A percentile compares a stretch with the other conserved stretches of the same genome.
These are phyloP conservation scores for Notocelia uddmanniana DNA, from an alignment of 2,888 invertebrate species.

Conservation along the genomic window DNA sequence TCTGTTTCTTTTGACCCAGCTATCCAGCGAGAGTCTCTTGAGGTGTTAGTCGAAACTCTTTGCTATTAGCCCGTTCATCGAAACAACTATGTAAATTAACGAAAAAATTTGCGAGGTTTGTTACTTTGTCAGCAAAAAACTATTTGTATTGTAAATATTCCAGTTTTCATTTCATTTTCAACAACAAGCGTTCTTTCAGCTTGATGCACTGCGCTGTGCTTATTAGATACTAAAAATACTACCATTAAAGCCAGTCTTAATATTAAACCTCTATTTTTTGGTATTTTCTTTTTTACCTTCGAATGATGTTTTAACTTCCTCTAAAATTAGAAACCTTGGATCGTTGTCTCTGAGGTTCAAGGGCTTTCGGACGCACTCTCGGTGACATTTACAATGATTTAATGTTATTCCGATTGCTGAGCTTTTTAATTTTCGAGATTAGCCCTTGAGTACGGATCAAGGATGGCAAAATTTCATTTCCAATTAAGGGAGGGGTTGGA, in stretches of 20 bases:
- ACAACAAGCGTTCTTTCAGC: too few species aligned
- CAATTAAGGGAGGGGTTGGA: background rate
- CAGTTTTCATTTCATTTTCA: too few species aligned
- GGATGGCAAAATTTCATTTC: conserved; percentile 3
- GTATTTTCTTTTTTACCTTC: background rate
- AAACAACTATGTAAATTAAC: too few species aligned
- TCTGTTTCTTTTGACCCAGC: too few species aligned
- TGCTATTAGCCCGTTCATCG: too few species aligned
- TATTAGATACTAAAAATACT: too few species aligned
- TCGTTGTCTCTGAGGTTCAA: conserved; percentile 3
- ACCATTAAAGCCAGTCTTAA: background rate
- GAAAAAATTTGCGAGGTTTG: too few species aligned
- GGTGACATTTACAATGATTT: background rate
- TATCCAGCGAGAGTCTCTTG: too few species aligned
- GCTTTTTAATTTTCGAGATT: conserved; percentile 12
- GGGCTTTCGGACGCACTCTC: conserved; percentile 8
- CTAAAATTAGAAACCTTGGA: background rate
- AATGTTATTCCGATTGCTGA: background rate
- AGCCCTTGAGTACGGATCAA: background rate
- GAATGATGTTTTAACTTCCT: conserved; percentile 2
- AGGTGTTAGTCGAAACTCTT: too few species aligned
- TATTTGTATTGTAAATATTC: too few species aligned
- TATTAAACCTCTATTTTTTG: background rate
- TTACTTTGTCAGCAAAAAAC: too few species aligned
- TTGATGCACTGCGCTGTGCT: too few species aligned